Evolutionary conservation across 2,113 vertebrate species (phyloP).

Genomic region (Lonchura striata): DNA sequence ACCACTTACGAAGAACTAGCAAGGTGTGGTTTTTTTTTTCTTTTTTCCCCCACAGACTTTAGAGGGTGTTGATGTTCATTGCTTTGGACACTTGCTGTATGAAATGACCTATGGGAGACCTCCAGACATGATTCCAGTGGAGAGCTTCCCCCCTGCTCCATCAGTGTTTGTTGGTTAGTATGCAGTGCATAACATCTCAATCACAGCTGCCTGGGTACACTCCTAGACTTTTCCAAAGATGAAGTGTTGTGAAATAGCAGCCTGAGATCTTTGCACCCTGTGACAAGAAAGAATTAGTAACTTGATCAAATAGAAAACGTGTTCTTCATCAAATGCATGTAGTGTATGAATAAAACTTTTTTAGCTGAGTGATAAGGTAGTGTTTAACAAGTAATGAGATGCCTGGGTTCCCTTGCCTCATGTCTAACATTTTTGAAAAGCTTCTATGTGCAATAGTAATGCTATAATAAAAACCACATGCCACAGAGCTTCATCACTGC

Average conservation of each 20-base stretch:
- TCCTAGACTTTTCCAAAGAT: neutral
- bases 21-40: neutral
- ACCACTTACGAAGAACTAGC: neutral
- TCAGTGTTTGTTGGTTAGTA: slow-evolving; percentile 86
- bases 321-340: neutral
- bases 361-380: neutral
- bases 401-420: neutral
- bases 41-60: slow-evolving; percentile 76
- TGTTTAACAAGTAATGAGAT: neutral
- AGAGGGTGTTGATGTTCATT: slow-evolving; percentile 91
- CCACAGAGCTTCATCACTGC: slow-evolving; percentile 45
- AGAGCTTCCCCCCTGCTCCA: slow-evolving; percentile 82
- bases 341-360: neutral
- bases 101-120: slow-evolving; percentile 95
- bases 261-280: neutral
- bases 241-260: neutral
- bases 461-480: slow-evolving; percentile 22
- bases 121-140: slow-evolving; percentile 85
- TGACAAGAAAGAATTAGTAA: neutral
- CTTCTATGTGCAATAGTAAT: slow-evolving; percentile 37
- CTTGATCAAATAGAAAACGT: neutral
- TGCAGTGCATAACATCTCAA: neutral
- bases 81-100: slow-evolving; percentile 93
- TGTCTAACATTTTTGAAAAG: slow-evolving; percentile 37
- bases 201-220: neutral